A percentile compares a stretch with the other conserved stretches of the same genome.
Conservation (phyloP, 2,888 invertebrate genomes). For the Sylvicola cinctus region DNA sequence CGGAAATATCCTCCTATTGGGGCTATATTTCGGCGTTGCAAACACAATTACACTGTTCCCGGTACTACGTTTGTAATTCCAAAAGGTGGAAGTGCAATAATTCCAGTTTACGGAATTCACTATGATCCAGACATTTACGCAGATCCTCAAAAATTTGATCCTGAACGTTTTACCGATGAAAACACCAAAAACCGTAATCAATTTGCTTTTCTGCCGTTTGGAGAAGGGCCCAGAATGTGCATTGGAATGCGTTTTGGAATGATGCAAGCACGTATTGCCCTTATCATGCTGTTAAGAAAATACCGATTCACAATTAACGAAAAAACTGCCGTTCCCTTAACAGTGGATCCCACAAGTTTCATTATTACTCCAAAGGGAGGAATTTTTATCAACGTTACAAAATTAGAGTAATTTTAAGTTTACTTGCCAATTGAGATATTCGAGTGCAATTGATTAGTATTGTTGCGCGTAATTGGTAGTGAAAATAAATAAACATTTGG, state of each 20-base stretch:
- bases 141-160: conserved; percentile 37
- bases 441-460: no score
- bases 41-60: conserved; percentile 16
- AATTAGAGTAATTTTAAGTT: no score
- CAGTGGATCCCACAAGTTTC: background rate
- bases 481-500: no score
- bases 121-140: conserved; percentile 36
- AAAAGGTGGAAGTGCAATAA: conserved; percentile 28
- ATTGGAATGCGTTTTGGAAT: conserved; percentile 22
- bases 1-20: conserved; percentile 26
- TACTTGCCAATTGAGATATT: no score
- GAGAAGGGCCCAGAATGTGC: conserved; percentile 11
- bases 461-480: no score
- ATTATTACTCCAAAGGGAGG: background rate
- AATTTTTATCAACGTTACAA: no score
- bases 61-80: conserved; percentile 16
- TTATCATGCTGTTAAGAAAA: background rate
- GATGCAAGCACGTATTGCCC: conserved; percentile 11
- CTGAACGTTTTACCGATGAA: conserved; percentile 34
- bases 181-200: conserved; percentile 20
- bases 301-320: background rate
- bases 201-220: conserved; percentile 24
- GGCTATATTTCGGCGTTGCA: conserved; percentile 25
- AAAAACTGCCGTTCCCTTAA: background rate
- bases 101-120: conserved; percentile 35